These are phyloP conservation scores for Lytechinus pictus DNA, from an alignment of 35 echinoderm and acorn worm genomes.

Conservation along the genomic window DNA sequence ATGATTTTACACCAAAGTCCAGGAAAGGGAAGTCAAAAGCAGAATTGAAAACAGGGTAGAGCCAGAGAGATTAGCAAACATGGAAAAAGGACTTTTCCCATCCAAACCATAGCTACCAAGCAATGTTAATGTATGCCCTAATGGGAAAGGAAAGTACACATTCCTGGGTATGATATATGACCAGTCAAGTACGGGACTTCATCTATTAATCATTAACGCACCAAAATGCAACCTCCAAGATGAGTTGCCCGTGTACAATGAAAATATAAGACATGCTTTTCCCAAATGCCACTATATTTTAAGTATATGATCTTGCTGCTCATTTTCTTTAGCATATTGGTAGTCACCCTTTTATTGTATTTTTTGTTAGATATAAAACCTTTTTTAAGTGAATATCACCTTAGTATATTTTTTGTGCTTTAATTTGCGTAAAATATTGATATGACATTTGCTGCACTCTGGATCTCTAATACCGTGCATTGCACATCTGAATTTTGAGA, in stretches of 20 bases:
- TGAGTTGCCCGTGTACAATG: background rate
- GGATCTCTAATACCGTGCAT: too few relatives aligned
- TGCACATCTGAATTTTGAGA: too few relatives aligned
- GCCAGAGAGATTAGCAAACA: background rate
- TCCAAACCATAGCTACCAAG: background rate
- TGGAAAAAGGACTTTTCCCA: background rate
- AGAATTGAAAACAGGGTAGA: background rate
- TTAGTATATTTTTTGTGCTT: too few relatives aligned
- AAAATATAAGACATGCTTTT: background rate
- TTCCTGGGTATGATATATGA: conserved; percentile 16
- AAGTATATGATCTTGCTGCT: too few relatives aligned
- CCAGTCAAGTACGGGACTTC: conserved; percentile 43
- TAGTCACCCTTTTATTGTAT: too few relatives aligned
- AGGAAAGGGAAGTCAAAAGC: background rate
- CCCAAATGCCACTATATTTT: too few relatives aligned
- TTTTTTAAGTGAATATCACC: too few relatives aligned
- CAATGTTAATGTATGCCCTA: conserved; percentile 7
- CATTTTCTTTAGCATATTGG: too few relatives aligned
- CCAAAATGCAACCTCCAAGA: background rate
- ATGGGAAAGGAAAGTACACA: background rate
- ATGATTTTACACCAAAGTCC: background rate
- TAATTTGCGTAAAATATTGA: too few relatives aligned
- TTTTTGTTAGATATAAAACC: too few relatives aligned
- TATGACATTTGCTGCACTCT: too few relatives aligned
- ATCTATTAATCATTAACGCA: conserved; percentile 45